Percentiles rank a stretch among this genome's conserved stretches.
Evolutionary conservation across 2,888 invertebrate species (phyloP).

Genomic region (Epinotia demarniana): DNA sequence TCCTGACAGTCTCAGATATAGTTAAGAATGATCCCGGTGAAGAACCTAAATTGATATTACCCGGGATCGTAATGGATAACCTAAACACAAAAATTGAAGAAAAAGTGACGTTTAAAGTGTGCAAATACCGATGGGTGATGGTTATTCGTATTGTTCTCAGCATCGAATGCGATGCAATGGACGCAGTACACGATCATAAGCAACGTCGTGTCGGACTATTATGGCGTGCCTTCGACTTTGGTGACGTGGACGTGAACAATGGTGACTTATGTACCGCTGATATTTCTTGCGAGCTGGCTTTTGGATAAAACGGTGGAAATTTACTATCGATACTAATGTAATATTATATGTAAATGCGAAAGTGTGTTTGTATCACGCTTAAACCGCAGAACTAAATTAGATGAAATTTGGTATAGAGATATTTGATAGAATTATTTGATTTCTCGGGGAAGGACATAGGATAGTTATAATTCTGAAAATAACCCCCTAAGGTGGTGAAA

Average conservation of each 20-base stretch:
- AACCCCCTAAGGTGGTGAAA: no score
- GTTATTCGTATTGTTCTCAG: conserved; percentile 94
- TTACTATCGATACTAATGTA: no score
- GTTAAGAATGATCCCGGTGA: conserved; percentile 41
- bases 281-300: conserved; percentile 98
- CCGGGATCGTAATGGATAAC: conserved; percentile 67
- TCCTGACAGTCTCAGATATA: conserved; percentile 27
- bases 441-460: no score
- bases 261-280: conserved; percentile 97
- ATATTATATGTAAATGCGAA: no score
- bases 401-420: no score
- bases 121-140: conserved; percentile 91
- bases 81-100: conserved; percentile 45
- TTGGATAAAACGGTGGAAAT: conserved; percentile 91
- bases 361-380: no score
- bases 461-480: no score
- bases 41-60: conserved; percentile 53
- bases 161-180: conserved; percentile 98
- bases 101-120: conserved; percentile 81
- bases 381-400: no score
- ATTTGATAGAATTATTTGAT: no score
- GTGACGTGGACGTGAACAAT: conserved; percentile 99
- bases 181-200: conserved; percentile 97
- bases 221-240: conserved; percentile 86
- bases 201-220: conserved; percentile 90